Conservation (phyloP, 2,113 vertebrate species). For the Hippolais icterina region DNA sequence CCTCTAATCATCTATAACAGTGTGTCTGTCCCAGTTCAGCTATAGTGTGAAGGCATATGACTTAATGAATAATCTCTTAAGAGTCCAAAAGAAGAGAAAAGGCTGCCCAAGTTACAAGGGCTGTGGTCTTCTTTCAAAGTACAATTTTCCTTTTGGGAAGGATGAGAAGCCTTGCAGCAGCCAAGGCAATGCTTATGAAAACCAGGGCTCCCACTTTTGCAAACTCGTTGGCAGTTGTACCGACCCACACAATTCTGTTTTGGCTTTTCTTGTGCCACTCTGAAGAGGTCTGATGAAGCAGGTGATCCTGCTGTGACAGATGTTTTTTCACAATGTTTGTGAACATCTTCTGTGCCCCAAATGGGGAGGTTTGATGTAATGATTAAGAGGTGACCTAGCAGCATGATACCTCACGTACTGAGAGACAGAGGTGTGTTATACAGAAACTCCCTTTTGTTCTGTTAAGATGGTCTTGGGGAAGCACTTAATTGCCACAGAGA, state of each 20-base stretch:
- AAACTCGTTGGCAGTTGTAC: neutral
- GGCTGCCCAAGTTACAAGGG: neutral
- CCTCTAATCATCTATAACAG: too few species aligned
- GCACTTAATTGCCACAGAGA: constrained; percentile 54
- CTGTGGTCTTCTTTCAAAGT: neutral
- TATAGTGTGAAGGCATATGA: neutral
- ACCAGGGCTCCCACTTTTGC: neutral
- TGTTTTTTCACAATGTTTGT: neutral
- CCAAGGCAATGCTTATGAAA: neutral
- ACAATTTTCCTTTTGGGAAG: neutral
- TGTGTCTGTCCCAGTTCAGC: neutral
- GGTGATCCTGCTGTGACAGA: neutral
- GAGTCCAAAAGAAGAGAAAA: neutral
- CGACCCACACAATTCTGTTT: neutral
- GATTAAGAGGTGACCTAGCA: neutral
- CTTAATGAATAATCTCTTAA: neutral
- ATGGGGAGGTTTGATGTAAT: neutral
- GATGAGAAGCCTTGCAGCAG: neutral
- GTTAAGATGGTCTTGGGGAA: neutral
- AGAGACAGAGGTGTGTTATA: neutral
- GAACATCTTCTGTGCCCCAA: neutral
- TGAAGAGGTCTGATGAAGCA: neutral
- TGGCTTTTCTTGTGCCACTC: neutral
- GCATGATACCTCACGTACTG: neutral
- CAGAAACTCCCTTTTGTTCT: neutral